Conservation (phyloP, 2,113 vertebrate genomes). For the human (Homo sapiens) region GRCh38 chr9:78321501-78322000, state of each 20-base stretch:
- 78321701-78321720: neutral
- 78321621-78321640: neutral
- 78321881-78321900: neutral
- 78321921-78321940: neutral
- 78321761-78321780: neutral
- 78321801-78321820: neutral
- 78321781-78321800: neutral
- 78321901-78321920: neutral
- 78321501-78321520: neutral
- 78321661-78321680: rapidly evolving
- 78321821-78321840: neutral
- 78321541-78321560: neutral
- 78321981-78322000: neutral
- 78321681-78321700: neutral
- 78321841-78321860: neutral
- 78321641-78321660: neutral
- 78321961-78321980: neutral
- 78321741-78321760: neutral
- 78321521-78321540: neutral
- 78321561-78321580: neutral
- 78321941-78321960: no score
- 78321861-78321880: neutral
- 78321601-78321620: no score
- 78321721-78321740: rapidly evolving
- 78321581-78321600: neutral